Evolutionary conservation across 2,113 vertebrate species (phyloP), one percentile per base, ranked within the genome.

Genomic region (Brachirus orientalis): DNA sequence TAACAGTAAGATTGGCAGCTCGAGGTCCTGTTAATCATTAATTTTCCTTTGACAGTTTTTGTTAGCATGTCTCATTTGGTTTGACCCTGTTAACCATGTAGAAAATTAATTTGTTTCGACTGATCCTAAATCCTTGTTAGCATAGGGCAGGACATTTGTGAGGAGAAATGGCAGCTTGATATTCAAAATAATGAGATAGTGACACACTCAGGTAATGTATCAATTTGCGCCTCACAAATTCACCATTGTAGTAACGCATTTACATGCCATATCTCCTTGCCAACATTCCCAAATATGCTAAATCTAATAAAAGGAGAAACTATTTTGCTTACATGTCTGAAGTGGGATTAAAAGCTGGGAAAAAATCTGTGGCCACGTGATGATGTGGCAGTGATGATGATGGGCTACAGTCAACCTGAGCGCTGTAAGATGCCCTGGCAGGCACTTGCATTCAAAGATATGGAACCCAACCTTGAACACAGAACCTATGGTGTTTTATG

Each of bases 61-160:
- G 63, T 70, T 59, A 87, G 73, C 69, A 19, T 75, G 72, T 80
- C 79, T 84, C 68, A 77, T 83, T 86, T 69, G 54, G 20, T 66
- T 43, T 79, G 75, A 84, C 79, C 71, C 80, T 77, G 72, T 82
- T 80, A 71, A 66, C 50, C 2, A 17, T 1, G 36, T 73, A 20
- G 9, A 40, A 14, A n/a, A 17, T 56, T 86, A 80, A 88, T 85
- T 79, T 81, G 75, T 69, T 83, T 75, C 73, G 85, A 88, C 76
- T 87, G 72, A 75, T 80, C 71, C 79, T 84, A 71, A 83, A 79
- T 70, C 78, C 66, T 77, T 71, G 46, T 85, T 80, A 75, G 72
- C 14, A 3, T 28, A 55, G 72, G 75, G 64, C 67, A 45, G 69
- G 72, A 63, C 56, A 72, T 72, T 67, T 35, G 56, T 43, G 57